Conservation (phyloP, 2,888 invertebrate species). For the Crepidodera aurea region DNA sequence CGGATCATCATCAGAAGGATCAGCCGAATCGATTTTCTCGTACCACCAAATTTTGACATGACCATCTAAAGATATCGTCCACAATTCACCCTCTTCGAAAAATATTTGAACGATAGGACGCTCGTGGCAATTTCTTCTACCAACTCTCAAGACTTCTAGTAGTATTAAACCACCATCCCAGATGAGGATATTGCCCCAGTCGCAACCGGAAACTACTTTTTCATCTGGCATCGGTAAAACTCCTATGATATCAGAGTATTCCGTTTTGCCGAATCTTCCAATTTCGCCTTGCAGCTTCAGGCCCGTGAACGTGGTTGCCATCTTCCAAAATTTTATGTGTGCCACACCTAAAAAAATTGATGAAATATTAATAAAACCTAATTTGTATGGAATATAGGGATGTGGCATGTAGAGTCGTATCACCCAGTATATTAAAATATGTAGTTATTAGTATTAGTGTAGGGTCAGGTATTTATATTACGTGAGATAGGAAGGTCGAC, state of each 20-base stretch:
- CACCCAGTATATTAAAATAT: too few relatives aligned
- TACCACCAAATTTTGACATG: constrained; percentile 88
- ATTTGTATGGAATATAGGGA: too few relatives aligned
- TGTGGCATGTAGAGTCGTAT: too few relatives aligned
- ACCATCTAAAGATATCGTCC: constrained; percentile 73
- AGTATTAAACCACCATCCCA: constrained; percentile 93
- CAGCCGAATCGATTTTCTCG: constrained; percentile 88
- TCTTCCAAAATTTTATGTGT: constrained; percentile 93
- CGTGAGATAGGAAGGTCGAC: too few relatives aligned
- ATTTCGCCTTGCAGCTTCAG: constrained; percentile 86
- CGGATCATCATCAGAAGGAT: constrained; percentile 81
- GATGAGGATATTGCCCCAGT: constrained; percentile 90
- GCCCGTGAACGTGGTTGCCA: constrained; percentile 90
- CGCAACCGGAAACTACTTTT: constrained; percentile 86
- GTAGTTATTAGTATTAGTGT: too few relatives aligned
- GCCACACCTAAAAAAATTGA: constrained; percentile 70
- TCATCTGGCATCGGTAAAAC: constrained; percentile 88
- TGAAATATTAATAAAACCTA: too few relatives aligned
- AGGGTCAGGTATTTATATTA: too few relatives aligned
- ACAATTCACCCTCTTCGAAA: constrained; percentile 57
- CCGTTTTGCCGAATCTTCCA: constrained; percentile 92
- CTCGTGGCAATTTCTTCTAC: constrained; percentile 76
- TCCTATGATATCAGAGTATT: constrained; percentile 87
- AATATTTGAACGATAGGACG: constrained; percentile 75
- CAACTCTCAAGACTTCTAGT: constrained; percentile 78